Evolutionary conservation across 2,113 vertebrate species (phyloP).

Genomic region (Channa argus): DNA sequence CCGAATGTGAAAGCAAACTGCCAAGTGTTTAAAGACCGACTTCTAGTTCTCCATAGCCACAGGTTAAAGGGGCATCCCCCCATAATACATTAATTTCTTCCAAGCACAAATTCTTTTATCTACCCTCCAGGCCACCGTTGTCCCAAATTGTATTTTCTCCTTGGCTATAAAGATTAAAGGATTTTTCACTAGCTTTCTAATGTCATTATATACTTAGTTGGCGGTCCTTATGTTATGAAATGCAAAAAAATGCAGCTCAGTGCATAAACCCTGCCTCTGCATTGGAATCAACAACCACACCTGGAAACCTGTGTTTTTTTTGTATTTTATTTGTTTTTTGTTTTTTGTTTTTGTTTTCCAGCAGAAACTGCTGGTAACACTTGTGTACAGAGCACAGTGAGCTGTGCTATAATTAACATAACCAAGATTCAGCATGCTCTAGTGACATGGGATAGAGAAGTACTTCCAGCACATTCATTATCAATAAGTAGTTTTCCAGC

Average conservation of each 20-base stretch:
- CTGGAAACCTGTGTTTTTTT: background rate
- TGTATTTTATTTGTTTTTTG: too few species aligned
- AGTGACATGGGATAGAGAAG: constrained; percentile 3
- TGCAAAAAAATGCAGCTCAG: constrained; percentile 13
- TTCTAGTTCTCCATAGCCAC: constrained; percentile 38
- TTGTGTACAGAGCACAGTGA: background rate
- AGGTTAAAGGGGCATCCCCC: constrained; percentile 43
- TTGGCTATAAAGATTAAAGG: constrained; percentile 38
- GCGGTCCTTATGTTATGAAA: constrained; percentile 27
- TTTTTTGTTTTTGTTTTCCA: background rate
- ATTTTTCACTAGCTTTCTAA: constrained; percentile 18
- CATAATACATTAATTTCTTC: constrained; percentile 17
- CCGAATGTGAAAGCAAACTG: constrained; percentile 49
- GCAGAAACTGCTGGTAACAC: background rate
- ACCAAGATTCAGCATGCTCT: background rate
- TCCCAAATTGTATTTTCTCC: constrained; percentile 15
- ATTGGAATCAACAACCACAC: background rate
- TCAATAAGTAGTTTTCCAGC: constrained; percentile 9
- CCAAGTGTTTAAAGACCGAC: constrained; percentile 43
- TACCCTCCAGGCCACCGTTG: constrained; percentile 16
- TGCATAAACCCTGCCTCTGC: background rate
- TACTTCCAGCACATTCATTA: background rate
- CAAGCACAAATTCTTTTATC: constrained; percentile 35
- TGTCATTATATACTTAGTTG: constrained; percentile 45
- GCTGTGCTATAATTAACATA: constrained; percentile 11